phyloP scores from a whole-genome alignment of 2,888 invertebrate species.

The Drymonia ruficornis region DNA sequence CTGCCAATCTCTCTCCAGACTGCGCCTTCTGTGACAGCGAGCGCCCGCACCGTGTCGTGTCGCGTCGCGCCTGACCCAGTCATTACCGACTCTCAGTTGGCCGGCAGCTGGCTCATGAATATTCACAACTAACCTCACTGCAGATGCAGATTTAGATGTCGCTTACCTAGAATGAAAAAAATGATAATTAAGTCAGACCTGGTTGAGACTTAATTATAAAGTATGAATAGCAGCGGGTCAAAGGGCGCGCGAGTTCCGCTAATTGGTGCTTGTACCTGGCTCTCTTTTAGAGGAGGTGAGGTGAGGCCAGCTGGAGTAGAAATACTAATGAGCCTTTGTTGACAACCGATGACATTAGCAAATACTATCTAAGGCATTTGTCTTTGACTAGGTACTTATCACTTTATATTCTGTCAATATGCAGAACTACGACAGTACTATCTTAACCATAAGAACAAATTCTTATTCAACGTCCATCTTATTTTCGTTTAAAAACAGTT shows the following conservation, averaged over 20 bases:
- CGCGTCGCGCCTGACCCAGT: not conserved
- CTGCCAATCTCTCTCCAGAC: not conserved
- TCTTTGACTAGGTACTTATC: no score
- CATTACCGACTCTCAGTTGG: not conserved
- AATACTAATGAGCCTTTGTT: no score
- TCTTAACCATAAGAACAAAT: no score
- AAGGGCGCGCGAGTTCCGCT: not conserved
- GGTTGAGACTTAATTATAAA: constrained; percentile 15
- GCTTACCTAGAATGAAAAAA: constrained; percentile 21
- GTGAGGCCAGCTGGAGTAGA: not conserved
- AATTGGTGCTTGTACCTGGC: constrained; percentile 1
- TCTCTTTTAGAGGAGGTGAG: not conserved
- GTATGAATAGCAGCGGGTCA: not conserved
- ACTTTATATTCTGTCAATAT: no score
- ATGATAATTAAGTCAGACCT: constrained; percentile 15
- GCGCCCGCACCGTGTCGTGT: not conserved
- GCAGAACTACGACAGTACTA: no score
- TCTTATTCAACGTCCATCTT: no score
- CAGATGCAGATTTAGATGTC: constrained; percentile 6
- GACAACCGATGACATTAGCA: no score
- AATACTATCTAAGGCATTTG: no score
- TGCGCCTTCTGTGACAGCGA: not conserved
- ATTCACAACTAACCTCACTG: constrained; percentile 11
- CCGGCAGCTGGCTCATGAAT: constrained; percentile 15
- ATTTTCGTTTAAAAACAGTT: not conserved